These are phyloP conservation scores for Arrhopalites spinosus DNA, from an alignment of 2,888 invertebrate genomes.

Conservation along the genomic window DNA sequence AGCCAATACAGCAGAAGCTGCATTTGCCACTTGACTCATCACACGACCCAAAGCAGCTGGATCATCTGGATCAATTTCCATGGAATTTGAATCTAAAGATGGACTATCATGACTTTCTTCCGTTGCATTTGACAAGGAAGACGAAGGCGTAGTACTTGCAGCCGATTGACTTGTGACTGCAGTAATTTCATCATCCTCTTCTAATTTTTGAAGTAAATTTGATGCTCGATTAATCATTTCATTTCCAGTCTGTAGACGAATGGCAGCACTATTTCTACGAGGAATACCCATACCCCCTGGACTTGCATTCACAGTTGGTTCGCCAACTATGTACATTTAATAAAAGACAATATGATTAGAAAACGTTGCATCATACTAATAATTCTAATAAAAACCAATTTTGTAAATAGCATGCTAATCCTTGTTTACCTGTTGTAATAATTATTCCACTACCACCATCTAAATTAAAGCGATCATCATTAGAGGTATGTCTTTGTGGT, in stretches of 20 bases:
- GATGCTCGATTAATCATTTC: slow-evolving; percentile 52
- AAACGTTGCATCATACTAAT: slow-evolving; percentile 36
- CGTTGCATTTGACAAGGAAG: neutral
- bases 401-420: too few relatives aligned
- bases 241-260: slow-evolving; percentile 49
- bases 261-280: slow-evolving; percentile 45
- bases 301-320: slow-evolving; percentile 21
- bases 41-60: slow-evolving; percentile 45
- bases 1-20: slow-evolving; percentile 44
- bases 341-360: neutral
- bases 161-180: slow-evolving; percentile 20
- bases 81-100: slow-evolving; percentile 13
- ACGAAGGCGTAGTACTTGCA: neutral
- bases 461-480: slow-evolving; percentile 29
- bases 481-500: slow-evolving; percentile 30
- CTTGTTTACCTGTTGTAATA: slow-evolving; percentile 42
- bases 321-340: slow-evolving; percentile 15
- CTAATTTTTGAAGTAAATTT: slow-evolving; percentile 43
- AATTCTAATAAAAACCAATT: slow-evolving; percentile 52
- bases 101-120: slow-evolving; percentile 15
- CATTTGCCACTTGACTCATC: slow-evolving; percentile 51
- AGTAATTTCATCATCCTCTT: slow-evolving; percentile 48
- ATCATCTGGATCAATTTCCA: slow-evolving; percentile 48
- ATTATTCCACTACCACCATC: slow-evolving; percentile 44
- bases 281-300: neutral